A percentile compares a stretch with the other conserved stretches of the same genome.
phyloP scores from a whole-genome alignment of 2,888 invertebrate genomes.

The Corbicula japonica region DNA sequence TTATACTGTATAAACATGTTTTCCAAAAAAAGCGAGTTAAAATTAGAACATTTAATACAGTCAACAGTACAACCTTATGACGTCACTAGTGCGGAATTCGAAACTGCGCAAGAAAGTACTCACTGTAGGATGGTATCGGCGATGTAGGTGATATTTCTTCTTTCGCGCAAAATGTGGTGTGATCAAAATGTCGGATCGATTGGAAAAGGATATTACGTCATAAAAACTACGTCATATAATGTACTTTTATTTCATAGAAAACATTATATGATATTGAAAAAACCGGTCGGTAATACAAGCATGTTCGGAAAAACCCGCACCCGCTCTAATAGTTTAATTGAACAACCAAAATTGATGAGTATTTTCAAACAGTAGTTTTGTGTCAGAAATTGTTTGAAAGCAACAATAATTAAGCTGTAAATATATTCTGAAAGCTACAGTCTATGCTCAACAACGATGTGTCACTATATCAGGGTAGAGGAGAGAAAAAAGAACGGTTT shows the following conservation, averaged over 20 bases:
- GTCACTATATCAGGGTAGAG: too few relatives aligned
- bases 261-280: neutral
- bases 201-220: constrained; percentile 3
- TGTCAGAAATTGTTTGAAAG: too few relatives aligned
- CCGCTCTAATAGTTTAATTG: too few relatives aligned
- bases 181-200: constrained; percentile 3
- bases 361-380: too few relatives aligned
- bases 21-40: constrained; percentile 1
- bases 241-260: neutral
- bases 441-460: too few relatives aligned
- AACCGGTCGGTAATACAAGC: constrained; percentile 5
- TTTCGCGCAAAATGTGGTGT: neutral
- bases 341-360: too few relatives aligned
- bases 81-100: neutral
- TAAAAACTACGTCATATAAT: constrained; percentile 5
- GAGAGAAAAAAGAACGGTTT: too few relatives aligned
- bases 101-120: neutral
- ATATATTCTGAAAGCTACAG: too few relatives aligned
- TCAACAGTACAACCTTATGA: neutral
- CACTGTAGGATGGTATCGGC: neutral
- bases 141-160: neutral
- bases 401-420: too few relatives aligned
- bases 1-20: constrained; percentile 12
- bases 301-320: constrained; percentile 9
- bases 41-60: constrained; percentile 5